Conservation (phyloP, 1,140 invertebrate species). For the Habropoda laboriosa region DNA sequence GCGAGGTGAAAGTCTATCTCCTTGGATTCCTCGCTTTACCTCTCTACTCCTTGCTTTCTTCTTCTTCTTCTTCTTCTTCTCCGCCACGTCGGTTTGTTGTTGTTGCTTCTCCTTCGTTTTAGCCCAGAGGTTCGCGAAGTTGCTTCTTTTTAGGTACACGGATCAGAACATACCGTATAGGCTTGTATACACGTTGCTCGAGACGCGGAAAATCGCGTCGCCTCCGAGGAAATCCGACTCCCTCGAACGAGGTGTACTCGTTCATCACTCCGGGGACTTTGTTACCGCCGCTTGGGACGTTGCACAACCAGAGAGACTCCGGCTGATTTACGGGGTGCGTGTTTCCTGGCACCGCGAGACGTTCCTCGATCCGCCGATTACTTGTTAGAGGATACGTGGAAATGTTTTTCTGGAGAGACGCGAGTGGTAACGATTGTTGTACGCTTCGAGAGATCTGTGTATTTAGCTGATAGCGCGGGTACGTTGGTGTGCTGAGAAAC, state of each 20-base stretch:
- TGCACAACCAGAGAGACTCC: slow-evolving; percentile 23
- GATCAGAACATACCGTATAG: background rate
- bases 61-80: background rate
- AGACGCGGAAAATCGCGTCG: slow-evolving; percentile 46
- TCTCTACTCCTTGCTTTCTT: background rate
- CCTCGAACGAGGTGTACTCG: slow-evolving; percentile 11
- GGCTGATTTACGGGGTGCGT: slow-evolving; percentile 38
- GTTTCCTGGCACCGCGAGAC: slow-evolving; percentile 16
- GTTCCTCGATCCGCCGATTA: background rate
- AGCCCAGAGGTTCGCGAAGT: background rate
- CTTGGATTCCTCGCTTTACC: background rate
- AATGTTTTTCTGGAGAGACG: background rate
- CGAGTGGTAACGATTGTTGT: background rate
- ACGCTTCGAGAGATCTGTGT: background rate
- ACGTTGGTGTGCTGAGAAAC: background rate
- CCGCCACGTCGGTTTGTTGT: background rate
- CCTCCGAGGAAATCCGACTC: slow-evolving; percentile 27
- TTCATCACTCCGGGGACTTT: slow-evolving; percentile 37
- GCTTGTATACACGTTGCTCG: background rate
- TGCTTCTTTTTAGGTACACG: slow-evolving; percentile 3
- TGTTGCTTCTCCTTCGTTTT: too few species aligned
- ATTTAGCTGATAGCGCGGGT: slow-evolving; percentile 1
- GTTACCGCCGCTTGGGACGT: slow-evolving; percentile 26
- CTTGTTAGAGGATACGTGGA: background rate
- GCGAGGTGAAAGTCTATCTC: slow-evolving; percentile 63